phyloP scores from a whole-genome alignment of 2,797 vertebrate genomes.

The Scolopax rusticola region DNA sequence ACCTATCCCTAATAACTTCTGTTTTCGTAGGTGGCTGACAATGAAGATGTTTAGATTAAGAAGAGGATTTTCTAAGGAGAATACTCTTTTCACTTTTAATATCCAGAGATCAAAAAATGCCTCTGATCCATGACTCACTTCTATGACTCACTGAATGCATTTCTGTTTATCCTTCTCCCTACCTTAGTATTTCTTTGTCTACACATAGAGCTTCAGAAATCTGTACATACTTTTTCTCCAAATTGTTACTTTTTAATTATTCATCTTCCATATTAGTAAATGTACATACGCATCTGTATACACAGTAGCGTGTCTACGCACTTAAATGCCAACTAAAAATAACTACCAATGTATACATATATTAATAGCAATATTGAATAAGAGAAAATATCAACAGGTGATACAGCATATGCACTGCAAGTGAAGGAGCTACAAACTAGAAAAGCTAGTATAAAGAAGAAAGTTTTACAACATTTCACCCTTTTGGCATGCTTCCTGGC shows the following conservation, averaged over 20 bases:
- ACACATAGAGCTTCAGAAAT: neutral
- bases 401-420: neutral
- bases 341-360: neutral
- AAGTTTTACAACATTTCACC: slow-evolving; percentile 51
- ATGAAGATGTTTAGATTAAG: neutral
- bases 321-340: neutral
- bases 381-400: neutral
- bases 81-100: neutral
- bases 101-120: neutral
- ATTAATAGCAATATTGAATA: neutral
- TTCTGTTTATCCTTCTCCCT: neutral
- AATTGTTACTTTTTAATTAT: neutral
- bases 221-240: neutral
- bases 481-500: slow-evolving; percentile 65
- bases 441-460: neutral
- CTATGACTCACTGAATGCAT: neutral
- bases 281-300: neutral
- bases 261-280: neutral
- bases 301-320: neutral
- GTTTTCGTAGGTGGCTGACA: neutral
- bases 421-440: neutral
- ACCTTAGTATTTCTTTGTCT: neutral
- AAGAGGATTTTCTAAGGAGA: neutral
- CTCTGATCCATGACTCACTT: neutral
- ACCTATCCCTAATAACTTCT: neutral